Percentiles rank a stretch among this genome's conserved stretches.
Conservation (phyloP, 1,140 invertebrate genomes). For the Drosophila cardini region DNA sequence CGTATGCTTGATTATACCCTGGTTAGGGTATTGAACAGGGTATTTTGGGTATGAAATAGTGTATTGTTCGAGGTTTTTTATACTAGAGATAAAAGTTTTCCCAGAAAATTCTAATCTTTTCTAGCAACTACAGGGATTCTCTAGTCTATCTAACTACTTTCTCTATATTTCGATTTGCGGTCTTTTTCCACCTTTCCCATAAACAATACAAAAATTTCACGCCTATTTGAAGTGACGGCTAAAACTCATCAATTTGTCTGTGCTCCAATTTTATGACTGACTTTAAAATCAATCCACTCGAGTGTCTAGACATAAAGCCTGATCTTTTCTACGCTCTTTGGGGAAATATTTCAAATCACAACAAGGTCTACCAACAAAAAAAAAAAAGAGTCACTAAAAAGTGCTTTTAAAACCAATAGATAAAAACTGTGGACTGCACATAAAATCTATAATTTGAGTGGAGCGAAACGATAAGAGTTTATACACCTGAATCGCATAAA, state of each 20-base stretch:
- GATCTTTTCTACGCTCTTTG: neutral
- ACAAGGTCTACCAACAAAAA: conserved; percentile 20
- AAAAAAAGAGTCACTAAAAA: conserved; percentile 43
- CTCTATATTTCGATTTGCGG: too few relatives aligned
- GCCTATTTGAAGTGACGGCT: conserved; percentile 20
- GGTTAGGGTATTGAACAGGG: neutral
- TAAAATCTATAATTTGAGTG: conserved; percentile 68
- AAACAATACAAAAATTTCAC: conserved; percentile 53
- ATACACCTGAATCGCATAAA: conserved; percentile 49
- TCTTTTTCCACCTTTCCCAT: conserved; percentile 20
- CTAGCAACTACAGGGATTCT: neutral
- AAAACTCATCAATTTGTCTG: conserved; percentile 30
- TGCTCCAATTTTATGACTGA: conserved; percentile 58
- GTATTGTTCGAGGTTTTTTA: neutral
- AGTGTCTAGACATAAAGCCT: conserved; percentile 39
- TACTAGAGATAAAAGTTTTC: neutral
- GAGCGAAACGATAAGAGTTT: conserved; percentile 42
- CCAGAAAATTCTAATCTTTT: neutral
- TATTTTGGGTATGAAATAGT: neutral
- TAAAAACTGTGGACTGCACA: conserved; percentile 24
- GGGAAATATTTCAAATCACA: conserved; percentile 46
- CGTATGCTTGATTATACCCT: conserved; percentile 2
- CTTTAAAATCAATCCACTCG: conserved; percentile 30
- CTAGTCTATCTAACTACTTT: neutral
- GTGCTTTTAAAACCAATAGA: conserved; percentile 33